These are phyloP conservation scores for Paradoxurus hermaphroditus DNA, from an alignment of 2,113 vertebrate genomes.

Conservation along the genomic window DNA sequence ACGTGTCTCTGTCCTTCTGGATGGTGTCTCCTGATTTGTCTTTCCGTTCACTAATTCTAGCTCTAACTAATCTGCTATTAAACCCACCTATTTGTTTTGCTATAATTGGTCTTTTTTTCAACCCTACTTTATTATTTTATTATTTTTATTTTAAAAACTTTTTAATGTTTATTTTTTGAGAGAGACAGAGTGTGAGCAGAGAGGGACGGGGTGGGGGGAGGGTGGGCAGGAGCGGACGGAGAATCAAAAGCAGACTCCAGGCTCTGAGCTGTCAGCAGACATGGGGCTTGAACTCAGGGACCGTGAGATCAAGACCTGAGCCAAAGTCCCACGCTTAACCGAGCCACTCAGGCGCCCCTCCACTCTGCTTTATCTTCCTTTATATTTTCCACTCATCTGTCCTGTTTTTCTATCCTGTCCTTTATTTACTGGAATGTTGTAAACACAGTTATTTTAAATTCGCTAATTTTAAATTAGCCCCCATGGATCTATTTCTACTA, in stretches of 20 bases:
- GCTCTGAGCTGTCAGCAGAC: no score
- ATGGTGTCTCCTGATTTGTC: not conserved
- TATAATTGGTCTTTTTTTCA: not conserved
- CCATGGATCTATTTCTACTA: not conserved
- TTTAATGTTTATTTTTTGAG: no score
- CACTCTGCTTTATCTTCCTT: not conserved
- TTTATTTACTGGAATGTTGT: not conserved
- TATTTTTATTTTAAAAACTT: no score
- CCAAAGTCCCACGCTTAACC: no score
- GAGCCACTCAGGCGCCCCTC: not conserved
- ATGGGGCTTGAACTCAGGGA: no score
- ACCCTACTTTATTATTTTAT: not conserved
- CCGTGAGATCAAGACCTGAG: no score
- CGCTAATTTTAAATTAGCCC: not conserved
- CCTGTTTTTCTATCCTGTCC: not conserved
- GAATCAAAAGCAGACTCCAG: no score
- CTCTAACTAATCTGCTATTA: not conserved
- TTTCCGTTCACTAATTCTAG: not conserved
- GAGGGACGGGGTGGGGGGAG: no score
- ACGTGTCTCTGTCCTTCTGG: not conserved
- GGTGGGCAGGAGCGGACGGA: no score
- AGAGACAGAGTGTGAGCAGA: no score
- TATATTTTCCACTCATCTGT: not conserved
- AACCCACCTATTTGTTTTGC: not conserved
- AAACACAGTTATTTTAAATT: not conserved